Base-by-base conservation (phyloP, 1,140 invertebrate species). In the Spodoptera frugiperda region DNA sequence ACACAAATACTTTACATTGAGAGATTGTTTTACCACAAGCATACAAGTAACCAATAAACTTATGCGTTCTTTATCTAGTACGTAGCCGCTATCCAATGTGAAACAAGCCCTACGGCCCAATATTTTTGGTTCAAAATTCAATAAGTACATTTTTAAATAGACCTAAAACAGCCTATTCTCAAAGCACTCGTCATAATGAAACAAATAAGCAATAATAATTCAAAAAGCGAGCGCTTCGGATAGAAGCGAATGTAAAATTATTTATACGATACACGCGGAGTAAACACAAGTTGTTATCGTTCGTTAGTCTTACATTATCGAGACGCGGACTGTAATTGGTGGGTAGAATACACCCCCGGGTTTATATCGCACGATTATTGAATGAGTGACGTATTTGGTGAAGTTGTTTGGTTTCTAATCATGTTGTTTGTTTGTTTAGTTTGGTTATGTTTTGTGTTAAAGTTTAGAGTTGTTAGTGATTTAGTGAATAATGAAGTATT, bases 251-350 rank as follows among this genome's bases (percentile, higher is more conserved):
- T 14, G n/a, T 44, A 44, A 61, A 44, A 61, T 61, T 17, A 44
- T 83, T 84, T 81, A 78, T 54, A 65, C 76, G 79, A 82, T 82
- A 79, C 77, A 61, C 68, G 10, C 17, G 9, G 33, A 19, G 76
- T 81, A 82, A 82, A 82, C 81, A 76, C 76, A 33, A 73, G 68
- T 84, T 84, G 85, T 82, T 84, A 85, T 83, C 84, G 82, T 87
- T 90, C 87, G 87, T 90, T 90, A 89, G 87, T 81, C 82, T 79
- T 82, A 83, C 86, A 87, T 86, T 88, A 89, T 86, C 76, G 83
- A 81, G 76, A 81, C 84, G 84, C 70, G 78, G 77, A 63, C 87
- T 89, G 85, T 89, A 91, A 91, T 91, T 89, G 89, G 81, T 84
- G 81, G 79, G 39, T 72, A 72, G 76, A 67, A 78, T 78, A 81